phyloP scores from a whole-genome alignment of 53 echinoderm and acorn worm species.

The Patiria pectinifera region DNA sequence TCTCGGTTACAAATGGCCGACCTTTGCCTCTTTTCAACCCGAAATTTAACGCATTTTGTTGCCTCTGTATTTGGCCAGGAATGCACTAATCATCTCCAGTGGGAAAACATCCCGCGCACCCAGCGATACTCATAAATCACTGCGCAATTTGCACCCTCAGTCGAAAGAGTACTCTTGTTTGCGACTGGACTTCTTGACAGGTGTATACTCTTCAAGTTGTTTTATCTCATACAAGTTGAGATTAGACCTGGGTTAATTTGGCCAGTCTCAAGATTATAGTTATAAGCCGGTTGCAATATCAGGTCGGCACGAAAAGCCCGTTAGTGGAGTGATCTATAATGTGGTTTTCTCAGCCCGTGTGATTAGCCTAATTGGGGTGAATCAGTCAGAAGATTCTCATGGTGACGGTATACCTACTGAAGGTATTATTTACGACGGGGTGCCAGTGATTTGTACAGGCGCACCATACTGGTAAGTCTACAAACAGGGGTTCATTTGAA shows the following conservation, averaged over 20 bases:
- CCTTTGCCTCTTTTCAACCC: neutral
- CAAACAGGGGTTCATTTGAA: too few relatives aligned
- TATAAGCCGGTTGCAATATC: neutral
- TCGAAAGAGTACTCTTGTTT: neutral
- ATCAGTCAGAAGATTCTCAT: neutral
- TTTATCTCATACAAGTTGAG: neutral
- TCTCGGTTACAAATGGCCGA: neutral
- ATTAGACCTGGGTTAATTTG: neutral
- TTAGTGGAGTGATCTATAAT: neutral
- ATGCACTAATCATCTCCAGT: constrained; percentile 14
- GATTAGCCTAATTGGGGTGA: neutral
- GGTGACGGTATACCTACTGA: neutral
- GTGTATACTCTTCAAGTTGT: neutral
- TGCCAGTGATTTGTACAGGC: neutral
- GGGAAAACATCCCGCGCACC: constrained; percentile 11
- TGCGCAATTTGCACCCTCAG: neutral
- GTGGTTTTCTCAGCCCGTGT: too few relatives aligned
- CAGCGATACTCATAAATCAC: neutral
- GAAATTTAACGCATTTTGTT: neutral
- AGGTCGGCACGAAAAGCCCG: neutral
- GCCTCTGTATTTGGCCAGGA: neutral
- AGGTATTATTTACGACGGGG: too few relatives aligned
- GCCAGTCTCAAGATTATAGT: neutral
- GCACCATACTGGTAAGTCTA: neutral
- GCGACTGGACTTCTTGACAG: neutral